Conservation (phyloP, 2,888 invertebrate genomes). For the Parasteatoda lunata region DNA sequence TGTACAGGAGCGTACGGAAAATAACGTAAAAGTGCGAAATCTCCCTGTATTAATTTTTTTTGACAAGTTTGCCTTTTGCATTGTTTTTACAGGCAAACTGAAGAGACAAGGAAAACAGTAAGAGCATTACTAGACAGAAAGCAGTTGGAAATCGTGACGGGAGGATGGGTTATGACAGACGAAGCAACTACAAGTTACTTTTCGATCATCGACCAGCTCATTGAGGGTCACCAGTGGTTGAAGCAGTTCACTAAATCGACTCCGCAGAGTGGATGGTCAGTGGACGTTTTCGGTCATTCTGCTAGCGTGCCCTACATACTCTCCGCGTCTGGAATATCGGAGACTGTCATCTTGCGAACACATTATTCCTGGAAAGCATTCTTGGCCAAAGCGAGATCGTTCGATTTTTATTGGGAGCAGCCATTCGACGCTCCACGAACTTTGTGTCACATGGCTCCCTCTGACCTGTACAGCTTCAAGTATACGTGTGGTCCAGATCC, state of each 20-base stretch:
- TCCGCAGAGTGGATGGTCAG: conserved; percentile 92
- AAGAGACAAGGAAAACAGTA: conserved; percentile 74
- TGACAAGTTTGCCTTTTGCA: background rate
- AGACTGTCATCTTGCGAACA: conserved; percentile 92
- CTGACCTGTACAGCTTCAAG: conserved; percentile 96
- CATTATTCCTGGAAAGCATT: conserved; percentile 95
- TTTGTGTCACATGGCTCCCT: conserved; percentile 94
- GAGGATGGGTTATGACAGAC: conserved; percentile 98
- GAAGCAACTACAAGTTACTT: conserved; percentile 93
- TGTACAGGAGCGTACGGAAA: too few relatives aligned
- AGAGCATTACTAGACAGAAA: conserved; percentile 87
- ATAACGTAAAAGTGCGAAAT: too few relatives aligned
- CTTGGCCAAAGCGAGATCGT: conserved; percentile 85
- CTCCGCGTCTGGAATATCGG: conserved; percentile 85
- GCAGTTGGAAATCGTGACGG: conserved; percentile 90
- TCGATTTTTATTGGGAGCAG: conserved; percentile 94
- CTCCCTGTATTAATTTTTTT: too few relatives aligned
- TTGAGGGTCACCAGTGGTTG: conserved; percentile 94
- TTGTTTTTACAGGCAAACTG: conserved; percentile 28
- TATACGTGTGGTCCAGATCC: conserved; percentile 97
- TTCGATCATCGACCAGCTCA: conserved; percentile 91
- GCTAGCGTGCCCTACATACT: conserved; percentile 93
- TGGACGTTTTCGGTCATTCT: conserved; percentile 98
- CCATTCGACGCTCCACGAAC: conserved; percentile 82
- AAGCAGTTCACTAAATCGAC: conserved; percentile 84